Evolutionary conservation across 1,140 invertebrate species (phyloP), one percentile per base, ranked within the genome.

Genomic region (Lordiphosa stackelbergi): DNA sequence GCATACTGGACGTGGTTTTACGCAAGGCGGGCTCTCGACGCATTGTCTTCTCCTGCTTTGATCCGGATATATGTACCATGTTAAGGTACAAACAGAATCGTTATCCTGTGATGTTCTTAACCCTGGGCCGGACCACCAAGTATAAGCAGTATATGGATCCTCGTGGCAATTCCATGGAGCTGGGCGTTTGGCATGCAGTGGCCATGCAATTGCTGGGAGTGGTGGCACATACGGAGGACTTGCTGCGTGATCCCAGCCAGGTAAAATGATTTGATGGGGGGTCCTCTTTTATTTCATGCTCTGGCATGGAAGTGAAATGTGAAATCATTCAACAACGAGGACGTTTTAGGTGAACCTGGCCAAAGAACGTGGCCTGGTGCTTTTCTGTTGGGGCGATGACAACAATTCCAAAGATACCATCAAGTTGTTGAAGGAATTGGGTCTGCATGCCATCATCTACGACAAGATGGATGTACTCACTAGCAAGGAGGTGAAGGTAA

Each of bases 371-470:
- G 94, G 94, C 10, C 89, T 98, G 12, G 92, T 97, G 2, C 92
- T 98, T 38, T 98, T 98, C 86, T 97, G 95, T 85, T 99, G 97
- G 97, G 97, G 97, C 4, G 96, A 98, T 85, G 95, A 97, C 85
- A 97, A 97, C 79, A 97, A 98, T 73, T 93, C 95, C 85, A 92
- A 92, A 55, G 91, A 92, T n/a, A 95, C 94, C 1, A 96, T 98
- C 38, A 93, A 93, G 68, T 91, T 93, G 75, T 89, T 98, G 0
- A 97, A 97, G 88, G 90, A 94, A 65, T 89, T 96, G 46, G 96
- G 96, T 3, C 90, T 98, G 16, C 95, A 98, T 86, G 97, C 94
- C 38, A 94, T 98, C 31, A 98, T 98, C 75, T 98, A 97, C 86
- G 97, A 98, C 86, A 96, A 95, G 88, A 93, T 96, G 63, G 94